Conservation (phyloP, 2,888 invertebrate genomes). For the Tanaodytes sp. region DNA sequence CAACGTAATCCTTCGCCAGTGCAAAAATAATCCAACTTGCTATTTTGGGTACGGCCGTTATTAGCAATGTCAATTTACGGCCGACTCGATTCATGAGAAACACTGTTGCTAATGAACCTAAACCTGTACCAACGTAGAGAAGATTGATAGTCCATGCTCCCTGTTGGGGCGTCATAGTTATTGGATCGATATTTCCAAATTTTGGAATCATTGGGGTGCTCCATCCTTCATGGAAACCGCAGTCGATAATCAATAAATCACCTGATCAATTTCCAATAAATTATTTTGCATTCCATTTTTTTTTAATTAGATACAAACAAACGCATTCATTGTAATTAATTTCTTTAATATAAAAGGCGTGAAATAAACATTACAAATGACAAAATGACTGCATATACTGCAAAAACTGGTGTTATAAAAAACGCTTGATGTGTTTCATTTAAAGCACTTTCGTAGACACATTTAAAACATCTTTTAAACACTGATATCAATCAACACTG, state of each 20-base stretch:
- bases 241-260: constrained; percentile 68
- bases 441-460: too few relatives aligned
- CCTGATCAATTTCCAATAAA: constrained; percentile 60
- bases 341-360: too few relatives aligned
- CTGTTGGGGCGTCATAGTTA: constrained; percentile 36
- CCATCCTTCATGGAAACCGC: constrained; percentile 71
- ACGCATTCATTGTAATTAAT: too few relatives aligned
- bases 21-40: constrained; percentile 67
- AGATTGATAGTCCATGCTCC: constrained; percentile 37
- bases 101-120: constrained; percentile 67
- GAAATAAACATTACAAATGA: too few relatives aligned
- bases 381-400: too few relatives aligned
- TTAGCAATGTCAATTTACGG: constrained; percentile 67
- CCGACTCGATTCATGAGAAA: constrained; percentile 69
- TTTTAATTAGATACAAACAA: too few relatives aligned
- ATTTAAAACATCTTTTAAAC: too few relatives aligned
- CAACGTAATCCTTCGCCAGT: constrained; percentile 56
- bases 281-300: too few relatives aligned
- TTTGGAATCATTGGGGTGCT: constrained; percentile 68
- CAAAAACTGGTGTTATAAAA: too few relatives aligned
- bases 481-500: too few relatives aligned
- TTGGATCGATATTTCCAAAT: constrained; percentile 64
- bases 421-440: too few relatives aligned
- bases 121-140: constrained; percentile 54
- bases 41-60: constrained; percentile 68